A percentile compares a stretch with the other conserved stretches of the same genome.
Conservation (phyloP, 2,888 invertebrate species). For the Drosophila bunnanda region DNA sequence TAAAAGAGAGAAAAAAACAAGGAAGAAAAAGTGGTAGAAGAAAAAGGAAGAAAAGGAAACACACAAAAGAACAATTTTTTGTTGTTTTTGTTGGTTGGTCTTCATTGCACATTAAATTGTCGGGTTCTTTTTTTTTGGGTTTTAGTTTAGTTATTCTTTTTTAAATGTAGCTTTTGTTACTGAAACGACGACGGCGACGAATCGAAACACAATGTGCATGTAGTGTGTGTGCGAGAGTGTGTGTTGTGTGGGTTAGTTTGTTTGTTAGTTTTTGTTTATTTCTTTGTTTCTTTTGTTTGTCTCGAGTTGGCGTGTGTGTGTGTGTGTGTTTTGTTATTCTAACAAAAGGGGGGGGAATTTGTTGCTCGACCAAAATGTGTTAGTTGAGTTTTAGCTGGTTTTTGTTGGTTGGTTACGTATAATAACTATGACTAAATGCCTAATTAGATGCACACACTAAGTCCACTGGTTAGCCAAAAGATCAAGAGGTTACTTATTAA, state of each 20-base stretch:
- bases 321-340: slow-evolving; percentile 19
- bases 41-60: slow-evolving; percentile 74
- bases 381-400: slow-evolving; percentile 22
- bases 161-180: slow-evolving; percentile 12
- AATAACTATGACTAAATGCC: slow-evolving; percentile 40
- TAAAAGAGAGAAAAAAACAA: slow-evolving; percentile 72
- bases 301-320: slow-evolving; percentile 15
- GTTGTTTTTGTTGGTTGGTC: slow-evolving; percentile 64
- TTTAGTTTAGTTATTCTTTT: slow-evolving; percentile 6
- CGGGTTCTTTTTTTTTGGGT: slow-evolving; percentile 10
- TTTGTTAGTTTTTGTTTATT: slow-evolving; percentile 26
- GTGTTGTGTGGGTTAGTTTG: slow-evolving; percentile 22
- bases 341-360: slow-evolving; percentile 12
- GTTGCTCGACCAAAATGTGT: slow-evolving; percentile 33
- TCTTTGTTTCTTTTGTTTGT: slow-evolving; percentile 20
- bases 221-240: slow-evolving; percentile 10
- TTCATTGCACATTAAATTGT: slow-evolving; percentile 45
- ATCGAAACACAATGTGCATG: slow-evolving; percentile 52
- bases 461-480: slow-evolving; percentile 23
- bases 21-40: slow-evolving; percentile 69
- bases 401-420: slow-evolving; percentile 21
- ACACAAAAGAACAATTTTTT: slow-evolving; percentile 65
- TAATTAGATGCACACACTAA: slow-evolving; percentile 47
- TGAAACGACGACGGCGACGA: slow-evolving; percentile 47
- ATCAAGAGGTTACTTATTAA: slow-evolving; percentile 15